Conservation (phyloP, 2,888 invertebrate species). For the Beris chalybata region DNA sequence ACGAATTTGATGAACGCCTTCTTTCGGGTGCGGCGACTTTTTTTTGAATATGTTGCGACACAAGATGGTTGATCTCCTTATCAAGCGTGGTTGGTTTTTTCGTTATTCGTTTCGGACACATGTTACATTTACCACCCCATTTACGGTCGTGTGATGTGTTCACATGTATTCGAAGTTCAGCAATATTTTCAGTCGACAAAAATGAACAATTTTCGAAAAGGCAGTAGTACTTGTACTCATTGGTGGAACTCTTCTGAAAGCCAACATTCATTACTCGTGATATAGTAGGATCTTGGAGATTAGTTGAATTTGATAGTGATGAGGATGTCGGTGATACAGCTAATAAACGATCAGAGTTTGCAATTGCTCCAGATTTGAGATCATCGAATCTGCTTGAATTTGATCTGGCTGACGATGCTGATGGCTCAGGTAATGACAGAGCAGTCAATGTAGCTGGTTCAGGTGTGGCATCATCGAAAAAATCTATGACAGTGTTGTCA, state of each 20-base stretch:
- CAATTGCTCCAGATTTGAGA: no score
- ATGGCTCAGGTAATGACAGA: no score
- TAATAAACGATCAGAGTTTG: no score
- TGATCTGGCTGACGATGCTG: no score
- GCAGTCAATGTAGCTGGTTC: no score
- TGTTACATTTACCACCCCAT: conserved; percentile 18
- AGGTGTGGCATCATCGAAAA: no score
- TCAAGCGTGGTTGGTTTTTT: not conserved
- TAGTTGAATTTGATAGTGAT: not conserved
- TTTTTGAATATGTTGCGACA: conserved; percentile 8
- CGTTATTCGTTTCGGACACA: not conserved
- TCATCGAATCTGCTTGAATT: no score
- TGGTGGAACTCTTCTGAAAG: not conserved
- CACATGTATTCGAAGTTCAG: conserved; percentile 17
- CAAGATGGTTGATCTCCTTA: conserved; percentile 6
- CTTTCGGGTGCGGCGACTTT: not conserved
- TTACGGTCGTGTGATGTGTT: not conserved
- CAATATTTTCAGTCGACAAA: not conserved
- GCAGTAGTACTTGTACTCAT: not conserved
- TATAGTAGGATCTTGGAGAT: not conserved
- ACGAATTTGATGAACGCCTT: not conserved
- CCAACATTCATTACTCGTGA: conserved; percentile 8
- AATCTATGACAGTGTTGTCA: no score
- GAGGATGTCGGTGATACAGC: no score
- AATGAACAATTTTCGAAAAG: conserved; percentile 1